Evolutionary conservation across 2,797 vertebrate species (phyloP).

Genomic region (Gallirallus australis): DNA sequence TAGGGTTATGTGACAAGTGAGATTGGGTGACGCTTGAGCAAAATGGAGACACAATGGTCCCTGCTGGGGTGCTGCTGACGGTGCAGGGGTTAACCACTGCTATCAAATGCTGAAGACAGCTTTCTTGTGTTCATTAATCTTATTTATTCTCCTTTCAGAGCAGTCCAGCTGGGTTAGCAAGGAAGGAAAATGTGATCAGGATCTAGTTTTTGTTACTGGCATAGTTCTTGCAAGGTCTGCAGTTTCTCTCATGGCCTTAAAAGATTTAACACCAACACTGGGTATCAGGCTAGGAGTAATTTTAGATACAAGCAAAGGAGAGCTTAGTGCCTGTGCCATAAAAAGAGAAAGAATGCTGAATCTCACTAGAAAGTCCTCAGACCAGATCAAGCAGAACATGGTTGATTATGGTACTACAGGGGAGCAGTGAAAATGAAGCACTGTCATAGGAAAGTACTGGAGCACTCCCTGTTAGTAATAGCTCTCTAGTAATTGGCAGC

Average conservation of each 20-base stretch:
- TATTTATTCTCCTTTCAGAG: background rate
- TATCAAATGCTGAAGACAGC: background rate
- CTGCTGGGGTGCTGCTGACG: no score
- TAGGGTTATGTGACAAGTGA: no score
- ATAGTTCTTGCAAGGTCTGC: background rate
- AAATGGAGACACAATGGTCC: no score
- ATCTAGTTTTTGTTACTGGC: background rate
- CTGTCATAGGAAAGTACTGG: background rate
- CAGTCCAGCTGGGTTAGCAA: background rate
- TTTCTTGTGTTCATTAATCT: background rate
- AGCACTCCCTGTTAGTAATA: background rate
- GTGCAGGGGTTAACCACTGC: background rate
- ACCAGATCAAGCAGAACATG: background rate
- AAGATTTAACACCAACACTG: background rate
- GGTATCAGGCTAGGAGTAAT: background rate
- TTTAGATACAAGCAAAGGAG: background rate
- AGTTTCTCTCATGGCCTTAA: background rate
- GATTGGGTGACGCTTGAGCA: no score
- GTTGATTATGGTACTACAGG: background rate
- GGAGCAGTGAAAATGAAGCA: background rate
- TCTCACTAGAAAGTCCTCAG: background rate
- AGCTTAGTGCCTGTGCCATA: background rate
- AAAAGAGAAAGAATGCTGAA: background rate
- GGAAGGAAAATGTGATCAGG: background rate
- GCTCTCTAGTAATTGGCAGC: background rate